A percentile compares a stretch with the other conserved stretches of the same genome.
phyloP scores from a whole-genome alignment of 2,888 invertebrate genomes.

The Hedya salicella region DNA sequence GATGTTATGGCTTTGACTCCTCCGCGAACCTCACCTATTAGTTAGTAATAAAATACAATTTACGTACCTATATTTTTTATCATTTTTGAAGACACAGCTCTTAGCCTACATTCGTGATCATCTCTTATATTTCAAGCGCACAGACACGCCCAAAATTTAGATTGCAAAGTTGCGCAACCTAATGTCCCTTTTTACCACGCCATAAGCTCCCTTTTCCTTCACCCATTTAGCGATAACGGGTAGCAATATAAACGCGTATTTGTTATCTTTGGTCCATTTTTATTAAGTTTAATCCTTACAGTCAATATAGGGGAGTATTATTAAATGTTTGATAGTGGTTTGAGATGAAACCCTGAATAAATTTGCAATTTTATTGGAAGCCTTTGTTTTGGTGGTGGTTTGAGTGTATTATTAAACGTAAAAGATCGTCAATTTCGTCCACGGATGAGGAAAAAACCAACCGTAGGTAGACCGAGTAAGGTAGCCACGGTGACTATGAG shows the following conservation, averaged over 20 bases:
- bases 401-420: too few species aligned
- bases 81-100: background rate
- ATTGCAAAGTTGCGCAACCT: constrained; percentile 16
- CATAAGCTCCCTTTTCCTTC: background rate
- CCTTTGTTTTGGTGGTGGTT: too few species aligned
- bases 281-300: constrained; percentile 33
- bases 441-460: too few species aligned
- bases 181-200: background rate
- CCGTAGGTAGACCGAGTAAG: too few species aligned
- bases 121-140: constrained; percentile 31
- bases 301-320: constrained; percentile 15
- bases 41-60: too few species aligned
- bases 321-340: constrained; percentile 8
- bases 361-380: too few species aligned
- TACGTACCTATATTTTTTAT: too few species aligned
- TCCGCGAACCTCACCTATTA: too few species aligned
- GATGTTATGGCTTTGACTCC: too few species aligned
- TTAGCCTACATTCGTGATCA: constrained; percentile 34
- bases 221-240: constrained; percentile 18
- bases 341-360: background rate
- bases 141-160: constrained; percentile 39
- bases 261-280: constrained; percentile 24
- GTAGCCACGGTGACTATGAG: too few species aligned
- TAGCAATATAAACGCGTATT: constrained; percentile 30
- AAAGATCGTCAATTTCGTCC: too few species aligned